Evolutionary conservation across 2,113 vertebrate genomes (phyloP).

Genomic region (Chaetops frenatus): DNA sequence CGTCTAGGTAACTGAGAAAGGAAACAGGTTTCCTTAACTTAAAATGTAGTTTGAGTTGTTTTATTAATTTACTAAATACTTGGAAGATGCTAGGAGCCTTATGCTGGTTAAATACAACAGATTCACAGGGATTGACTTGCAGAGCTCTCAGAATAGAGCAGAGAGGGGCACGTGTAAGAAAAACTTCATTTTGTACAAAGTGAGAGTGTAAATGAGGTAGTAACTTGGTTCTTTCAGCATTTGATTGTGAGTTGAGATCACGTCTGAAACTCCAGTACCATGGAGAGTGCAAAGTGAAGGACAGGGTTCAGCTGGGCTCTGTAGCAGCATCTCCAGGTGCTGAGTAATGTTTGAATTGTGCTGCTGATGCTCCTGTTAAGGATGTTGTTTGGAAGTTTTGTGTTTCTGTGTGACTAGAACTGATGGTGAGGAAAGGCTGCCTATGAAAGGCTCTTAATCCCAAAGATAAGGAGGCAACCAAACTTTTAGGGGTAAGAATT

Average conservation of each 20-base stretch:
- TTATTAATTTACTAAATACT: conserved; percentile 24
- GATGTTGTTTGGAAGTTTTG: not conserved
- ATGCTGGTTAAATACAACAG: not conserved
- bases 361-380: not conserved
- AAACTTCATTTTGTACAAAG: not conserved
- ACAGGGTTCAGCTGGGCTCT: not conserved
- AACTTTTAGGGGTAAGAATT: not conserved
- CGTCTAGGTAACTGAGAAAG: conserved; percentile 7
- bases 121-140: not conserved
- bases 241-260: not conserved
- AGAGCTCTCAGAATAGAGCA: not conserved
- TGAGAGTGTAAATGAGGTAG: not conserved
- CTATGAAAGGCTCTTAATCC: not conserved
- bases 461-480: not conserved
- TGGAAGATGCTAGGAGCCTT: not conserved
- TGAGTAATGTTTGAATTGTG: rapidly evolving
- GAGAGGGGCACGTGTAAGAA: rapidly evolving
- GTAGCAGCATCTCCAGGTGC: not conserved
- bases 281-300: not conserved
- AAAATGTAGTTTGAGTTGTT: not conserved
- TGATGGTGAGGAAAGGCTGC: not conserved
- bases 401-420: not conserved
- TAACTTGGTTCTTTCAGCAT: not conserved
- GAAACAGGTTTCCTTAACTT: too few species aligned
- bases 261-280: not conserved